A percentile compares a stretch with the other conserved stretches of the same genome.
Evolutionary conservation across 2,888 invertebrate genomes (phyloP).

Genomic region (Oligia latruncula): DNA sequence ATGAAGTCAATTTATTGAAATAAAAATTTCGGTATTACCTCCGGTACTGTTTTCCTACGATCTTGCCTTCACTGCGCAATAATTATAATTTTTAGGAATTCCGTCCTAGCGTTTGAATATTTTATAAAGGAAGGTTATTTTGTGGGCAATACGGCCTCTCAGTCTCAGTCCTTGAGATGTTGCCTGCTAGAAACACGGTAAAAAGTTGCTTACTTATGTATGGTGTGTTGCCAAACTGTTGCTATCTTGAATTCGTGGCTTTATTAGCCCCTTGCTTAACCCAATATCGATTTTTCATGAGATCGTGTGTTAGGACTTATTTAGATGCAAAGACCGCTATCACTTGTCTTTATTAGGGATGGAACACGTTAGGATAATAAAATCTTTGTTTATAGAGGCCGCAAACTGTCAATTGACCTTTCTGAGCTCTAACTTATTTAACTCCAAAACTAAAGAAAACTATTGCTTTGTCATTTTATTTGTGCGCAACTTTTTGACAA

Average conservation of each 20-base stretch:
- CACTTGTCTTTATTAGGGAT: conserved; percentile 48
- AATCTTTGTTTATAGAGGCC: conserved; percentile 33
- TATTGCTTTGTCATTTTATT: not conserved
- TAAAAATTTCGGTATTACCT: conserved; percentile 43
- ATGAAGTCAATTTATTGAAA: conserved; percentile 53
- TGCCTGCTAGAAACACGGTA: conserved; percentile 66
- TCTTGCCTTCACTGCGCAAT: conserved; percentile 62
- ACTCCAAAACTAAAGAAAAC: conserved; percentile 15
- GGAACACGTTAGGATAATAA: conserved; percentile 37
- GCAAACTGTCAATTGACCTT: conserved; percentile 31
- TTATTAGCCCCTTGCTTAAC: conserved; percentile 48
- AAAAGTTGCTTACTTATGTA: conserved; percentile 70
- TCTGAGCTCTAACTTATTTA: conserved; percentile 25
- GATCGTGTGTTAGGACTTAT: conserved; percentile 33
- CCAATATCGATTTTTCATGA: conserved; percentile 45
- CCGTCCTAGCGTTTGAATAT: conserved; percentile 70
- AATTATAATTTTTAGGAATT: conserved; percentile 69
- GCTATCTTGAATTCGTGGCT: conserved; percentile 51
- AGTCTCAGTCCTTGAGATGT: conserved; percentile 54
- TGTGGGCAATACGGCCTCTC: conserved; percentile 66
- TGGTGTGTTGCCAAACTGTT: conserved; percentile 55
- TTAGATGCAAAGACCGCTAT: conserved; percentile 47
- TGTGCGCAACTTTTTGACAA: not conserved
- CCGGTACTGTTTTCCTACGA: conserved; percentile 57
- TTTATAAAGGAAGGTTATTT: conserved; percentile 72